Conservation (phyloP, 1,140 invertebrate species). For the Penaeus indicus region DNA sequence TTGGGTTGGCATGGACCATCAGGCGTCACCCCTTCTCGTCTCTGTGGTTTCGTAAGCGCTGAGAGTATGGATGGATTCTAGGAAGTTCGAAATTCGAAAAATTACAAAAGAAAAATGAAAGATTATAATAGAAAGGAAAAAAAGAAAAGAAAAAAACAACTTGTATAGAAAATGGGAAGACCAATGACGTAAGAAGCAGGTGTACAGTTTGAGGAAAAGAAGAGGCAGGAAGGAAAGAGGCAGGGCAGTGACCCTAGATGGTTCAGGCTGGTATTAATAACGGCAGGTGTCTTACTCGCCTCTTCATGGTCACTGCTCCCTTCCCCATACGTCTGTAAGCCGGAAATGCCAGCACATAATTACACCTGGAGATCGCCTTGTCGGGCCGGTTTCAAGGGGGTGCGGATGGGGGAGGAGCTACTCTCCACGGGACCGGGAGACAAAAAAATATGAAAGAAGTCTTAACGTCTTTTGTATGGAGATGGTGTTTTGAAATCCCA, state of each 20-base stretch:
- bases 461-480: too few species aligned
- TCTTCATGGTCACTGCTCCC: constrained; percentile 22
- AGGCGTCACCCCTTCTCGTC: background rate
- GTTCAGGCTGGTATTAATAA: constrained; percentile 47
- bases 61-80: background rate
- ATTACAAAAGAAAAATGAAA: background rate
- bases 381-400: too few species aligned
- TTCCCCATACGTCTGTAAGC: background rate
- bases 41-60: background rate
- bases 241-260: constrained; percentile 44
- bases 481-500: too few species aligned
- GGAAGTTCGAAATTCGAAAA: background rate
- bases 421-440: too few species aligned
- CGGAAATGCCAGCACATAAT: constrained; percentile 8
- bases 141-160: background rate
- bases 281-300: constrained; percentile 36
- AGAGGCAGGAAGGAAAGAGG: background rate
- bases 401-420: too few species aligned
- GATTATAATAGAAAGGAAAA: background rate
- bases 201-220: background rate
- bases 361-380: background rate
- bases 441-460: too few species aligned
- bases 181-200: background rate
- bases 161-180: background rate
- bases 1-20: background rate